Base-by-base conservation (phyloP, 2,888 invertebrate genomes). In the Eilema depressum region DNA sequence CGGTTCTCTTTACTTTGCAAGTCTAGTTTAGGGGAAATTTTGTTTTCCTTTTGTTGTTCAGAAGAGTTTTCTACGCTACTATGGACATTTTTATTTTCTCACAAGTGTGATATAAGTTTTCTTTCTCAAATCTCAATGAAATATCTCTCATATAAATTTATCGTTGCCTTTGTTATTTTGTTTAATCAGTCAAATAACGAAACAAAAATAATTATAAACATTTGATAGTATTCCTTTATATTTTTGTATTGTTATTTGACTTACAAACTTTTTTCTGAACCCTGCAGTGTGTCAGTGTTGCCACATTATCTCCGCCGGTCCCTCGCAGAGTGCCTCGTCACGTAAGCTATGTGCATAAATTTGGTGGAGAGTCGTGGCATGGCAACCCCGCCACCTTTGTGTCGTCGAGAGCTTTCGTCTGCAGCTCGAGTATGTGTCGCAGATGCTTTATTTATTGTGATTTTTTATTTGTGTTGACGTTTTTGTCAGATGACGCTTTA, bases 271-370 rank as follows among this genome's bases (percentile, higher is more conserved):
- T 75, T 57, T 75, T 47, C 23, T 71, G 75, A 74, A 76, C 79
- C 76, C 69, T 73, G 70, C 71, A 77, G 67, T 71, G 70, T 71
- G 75, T 75, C 71, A 82, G 85, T 83, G 86, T 79, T 77, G 79
- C 84, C 83, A 83, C 80, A 84, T 85, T 82, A 84, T 83, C 83
- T 85, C 73, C 65, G 71, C 59, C 74, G 69, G 76, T 75, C 73
- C 85, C 87, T 83, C 83, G 85, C 85, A 85, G 80, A 91, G 91
- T 86, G 88, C 85, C 87, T 89, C 88, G 82, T 78, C 74, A 77
- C 75, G 87, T 92, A 92, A 93, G 87, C 90, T 93, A 93, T 93
- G 93, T 93, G 93, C 93, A 94, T 94, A 94, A 90, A 90, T 94
- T 93, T 86, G 25, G 81, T 85, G 79, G 81, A 92, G 91, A 87